Conservation (phyloP, 1,140 invertebrate species). For the Brachystomella parvula region DNA sequence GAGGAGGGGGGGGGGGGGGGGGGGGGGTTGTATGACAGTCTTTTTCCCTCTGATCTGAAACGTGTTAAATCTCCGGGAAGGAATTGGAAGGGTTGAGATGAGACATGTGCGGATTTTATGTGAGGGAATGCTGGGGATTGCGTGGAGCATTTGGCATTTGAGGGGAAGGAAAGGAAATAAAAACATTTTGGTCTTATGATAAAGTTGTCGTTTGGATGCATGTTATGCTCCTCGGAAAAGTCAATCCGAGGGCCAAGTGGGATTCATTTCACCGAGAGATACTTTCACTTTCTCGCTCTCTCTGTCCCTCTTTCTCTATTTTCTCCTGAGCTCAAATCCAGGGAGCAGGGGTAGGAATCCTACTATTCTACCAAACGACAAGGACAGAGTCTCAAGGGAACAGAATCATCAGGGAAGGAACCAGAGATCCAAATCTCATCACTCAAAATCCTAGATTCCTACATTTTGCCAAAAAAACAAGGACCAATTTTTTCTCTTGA, state of each 20-base stretch:
- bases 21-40: no score
- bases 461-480: no score
- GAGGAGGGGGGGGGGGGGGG: no score
- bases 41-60: no score
- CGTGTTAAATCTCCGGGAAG: background rate
- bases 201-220: conserved; percentile 38
- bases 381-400: no score
- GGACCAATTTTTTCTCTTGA: background rate
- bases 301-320: conserved; percentile 3
- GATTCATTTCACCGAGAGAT: conserved; percentile 14
- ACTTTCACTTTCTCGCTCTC: conserved; percentile 13
- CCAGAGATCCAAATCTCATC: no score
- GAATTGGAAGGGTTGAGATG: background rate
- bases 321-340: no score
- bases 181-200: conserved; percentile 33
- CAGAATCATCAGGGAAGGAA: no score
- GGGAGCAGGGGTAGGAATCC: no score
- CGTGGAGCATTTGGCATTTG: background rate
- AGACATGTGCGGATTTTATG: conserved; percentile 11
- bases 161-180: conserved; percentile 2
- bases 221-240: conserved; percentile 25
- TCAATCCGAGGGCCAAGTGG: background rate
- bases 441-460: conserved; percentile 1
- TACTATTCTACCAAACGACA: no score
- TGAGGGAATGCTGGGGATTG: background rate